phyloP scores from a whole-genome alignment of 1,140 invertebrate species.

The Drosophila azteca region DNA sequence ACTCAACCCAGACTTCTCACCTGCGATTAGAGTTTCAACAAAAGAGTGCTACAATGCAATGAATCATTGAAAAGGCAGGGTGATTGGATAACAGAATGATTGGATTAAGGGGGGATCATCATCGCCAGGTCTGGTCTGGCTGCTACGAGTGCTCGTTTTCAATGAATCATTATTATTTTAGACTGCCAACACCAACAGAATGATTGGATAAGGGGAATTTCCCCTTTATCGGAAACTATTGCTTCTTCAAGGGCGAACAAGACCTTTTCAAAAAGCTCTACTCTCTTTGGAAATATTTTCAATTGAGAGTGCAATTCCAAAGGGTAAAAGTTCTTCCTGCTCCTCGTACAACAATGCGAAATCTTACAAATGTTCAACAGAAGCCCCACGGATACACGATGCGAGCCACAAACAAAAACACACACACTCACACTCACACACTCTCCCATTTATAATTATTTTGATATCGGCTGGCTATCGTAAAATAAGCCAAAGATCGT shows the following conservation, averaged over 20 bases:
- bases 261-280: not conserved
- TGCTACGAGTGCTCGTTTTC: too few species aligned
- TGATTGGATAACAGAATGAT: not conserved
- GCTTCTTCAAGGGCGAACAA: not conserved
- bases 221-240: not conserved
- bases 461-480: slow-evolving; percentile 44
- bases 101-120: too few species aligned
- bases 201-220: not conserved
- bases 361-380: slow-evolving; percentile 30
- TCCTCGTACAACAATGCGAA: slow-evolving; percentile 11
- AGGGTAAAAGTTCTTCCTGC: not conserved
- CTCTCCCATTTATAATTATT: not conserved
- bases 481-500: slow-evolving; percentile 40
- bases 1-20: slow-evolving; percentile 3
- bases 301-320: too few species aligned
- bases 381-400: slow-evolving; percentile 17
- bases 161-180: too few species aligned
- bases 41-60: not conserved
- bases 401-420: too few species aligned
- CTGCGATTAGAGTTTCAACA: slow-evolving; percentile 15
- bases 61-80: slow-evolving; percentile 7
- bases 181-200: too few species aligned
- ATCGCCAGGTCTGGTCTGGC: too few species aligned
- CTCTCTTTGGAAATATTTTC: not conserved
- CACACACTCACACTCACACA: not conserved